Conservation (phyloP, 2,797 vertebrate genomes). For the Chrysocyon brachyurus region DNA sequence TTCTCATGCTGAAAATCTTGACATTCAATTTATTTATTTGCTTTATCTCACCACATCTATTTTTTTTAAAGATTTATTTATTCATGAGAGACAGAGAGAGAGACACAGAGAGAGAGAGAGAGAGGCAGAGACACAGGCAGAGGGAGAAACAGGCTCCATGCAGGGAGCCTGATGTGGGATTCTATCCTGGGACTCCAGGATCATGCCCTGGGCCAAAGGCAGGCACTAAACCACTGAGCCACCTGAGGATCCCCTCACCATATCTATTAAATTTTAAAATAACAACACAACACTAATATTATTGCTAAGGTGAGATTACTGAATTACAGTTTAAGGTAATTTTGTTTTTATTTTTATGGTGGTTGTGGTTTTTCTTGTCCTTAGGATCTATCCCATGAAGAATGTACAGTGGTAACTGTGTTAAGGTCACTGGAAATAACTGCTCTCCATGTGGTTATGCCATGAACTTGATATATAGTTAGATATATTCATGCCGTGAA, state of each 20-base stretch:
- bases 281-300: background rate
- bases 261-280: constrained; percentile 45
- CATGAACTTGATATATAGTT: background rate
- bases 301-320: background rate
- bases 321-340: background rate
- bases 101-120: no score
- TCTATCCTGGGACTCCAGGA: no score
- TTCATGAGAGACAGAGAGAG: no score
- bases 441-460: background rate
- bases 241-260: background rate
- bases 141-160: no score
- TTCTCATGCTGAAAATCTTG: background rate
- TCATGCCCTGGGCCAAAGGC: no score
- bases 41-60: background rate
- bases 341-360: background rate
- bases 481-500: background rate
- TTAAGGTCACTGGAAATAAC: background rate
- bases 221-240: no score
- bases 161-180: no score
- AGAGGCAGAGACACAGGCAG: no score
- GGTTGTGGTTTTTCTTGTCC: background rate
- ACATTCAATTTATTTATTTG: background rate
- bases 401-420: background rate
- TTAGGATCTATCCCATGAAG: background rate
- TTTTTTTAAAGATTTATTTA: no score